These are phyloP conservation scores for Hylyphantes graminicola DNA, from an alignment of 1,140 invertebrate genomes.

Conservation along the genomic window DNA sequence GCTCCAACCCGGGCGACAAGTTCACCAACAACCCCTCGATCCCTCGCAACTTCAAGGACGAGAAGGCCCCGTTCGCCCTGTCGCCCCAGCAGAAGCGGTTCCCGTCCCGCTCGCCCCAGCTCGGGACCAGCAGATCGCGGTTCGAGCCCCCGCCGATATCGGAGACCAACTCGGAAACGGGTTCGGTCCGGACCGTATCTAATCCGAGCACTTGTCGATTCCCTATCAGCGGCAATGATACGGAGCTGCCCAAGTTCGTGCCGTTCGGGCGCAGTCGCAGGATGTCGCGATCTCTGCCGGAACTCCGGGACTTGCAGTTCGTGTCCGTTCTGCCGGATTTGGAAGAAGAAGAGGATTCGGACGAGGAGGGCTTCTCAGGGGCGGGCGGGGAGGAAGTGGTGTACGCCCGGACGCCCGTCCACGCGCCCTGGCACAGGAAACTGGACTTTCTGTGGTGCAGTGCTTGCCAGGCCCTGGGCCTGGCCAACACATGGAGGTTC, in stretches of 20 bases:
- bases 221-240: not conserved
- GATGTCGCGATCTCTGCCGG: slow-evolving; percentile 60
- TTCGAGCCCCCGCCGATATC: slow-evolving; percentile 9
- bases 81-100: slow-evolving; percentile 9
- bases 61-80: not conserved
- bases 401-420: not conserved
- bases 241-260: slow-evolving; percentile 2
- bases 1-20: too few species aligned
- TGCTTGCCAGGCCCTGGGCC: slow-evolving; percentile 88
- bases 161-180: not conserved
- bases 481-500: slow-evolving; percentile 86
- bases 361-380: slow-evolving; percentile 1
- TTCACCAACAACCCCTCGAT: too few species aligned
- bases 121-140: not conserved
- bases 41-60: too few species aligned
- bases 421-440: slow-evolving; percentile 82
- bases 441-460: slow-evolving; percentile 88
- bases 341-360: slow-evolving; percentile 34
- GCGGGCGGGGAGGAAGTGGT: slow-evolving; percentile 17
- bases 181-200: slow-evolving; percentile 44
- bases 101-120: slow-evolving; percentile 15
- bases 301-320: slow-evolving; percentile 52
- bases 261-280: slow-evolving; percentile 42
- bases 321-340: slow-evolving; percentile 41
- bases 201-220: slow-evolving; percentile 10